These are phyloP conservation scores for Monoplex corrugatus DNA, from an alignment of 2,888 invertebrate species.

Conservation along the genomic window DNA sequence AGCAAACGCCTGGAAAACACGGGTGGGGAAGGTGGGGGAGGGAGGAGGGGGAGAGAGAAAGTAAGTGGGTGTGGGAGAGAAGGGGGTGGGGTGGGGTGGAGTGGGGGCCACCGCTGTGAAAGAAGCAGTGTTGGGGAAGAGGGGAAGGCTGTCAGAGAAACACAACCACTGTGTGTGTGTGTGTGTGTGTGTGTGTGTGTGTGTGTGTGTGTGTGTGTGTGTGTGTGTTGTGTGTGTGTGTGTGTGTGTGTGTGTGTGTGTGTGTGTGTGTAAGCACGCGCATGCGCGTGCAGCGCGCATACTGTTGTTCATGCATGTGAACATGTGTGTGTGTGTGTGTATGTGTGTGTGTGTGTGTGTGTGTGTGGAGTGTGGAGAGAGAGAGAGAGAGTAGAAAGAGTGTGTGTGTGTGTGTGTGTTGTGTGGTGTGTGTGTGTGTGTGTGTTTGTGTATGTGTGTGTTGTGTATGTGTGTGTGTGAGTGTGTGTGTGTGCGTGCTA, in stretches of 20 bases:
- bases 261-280: no score
- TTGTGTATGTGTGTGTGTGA: background rate
- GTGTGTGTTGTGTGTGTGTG: constrained; percentile 1
- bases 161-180: background rate
- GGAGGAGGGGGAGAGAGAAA: background rate
- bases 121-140: no score
- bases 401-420: background rate
- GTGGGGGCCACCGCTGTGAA: no score
- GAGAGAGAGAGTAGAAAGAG: no score
- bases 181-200: background rate
- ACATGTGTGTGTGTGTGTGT: constrained; percentile 5
- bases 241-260: constrained; percentile 9
- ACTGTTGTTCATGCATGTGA: no score
- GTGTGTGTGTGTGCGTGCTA: background rate
- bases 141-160: constrained; percentile 5
- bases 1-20: no score
- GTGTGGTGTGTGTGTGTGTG: background rate
- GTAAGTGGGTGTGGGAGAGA: background rate
- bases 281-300: no score
- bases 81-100: no score
- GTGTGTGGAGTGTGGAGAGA: no score
- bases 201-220: background rate
- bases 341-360: constrained; percentile 17
- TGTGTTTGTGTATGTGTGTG: constrained; percentile 4
- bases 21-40: constrained; percentile 3